These are phyloP conservation scores for Macaria liturata DNA, from an alignment of 2,888 invertebrate species.

Conservation along the genomic window DNA sequence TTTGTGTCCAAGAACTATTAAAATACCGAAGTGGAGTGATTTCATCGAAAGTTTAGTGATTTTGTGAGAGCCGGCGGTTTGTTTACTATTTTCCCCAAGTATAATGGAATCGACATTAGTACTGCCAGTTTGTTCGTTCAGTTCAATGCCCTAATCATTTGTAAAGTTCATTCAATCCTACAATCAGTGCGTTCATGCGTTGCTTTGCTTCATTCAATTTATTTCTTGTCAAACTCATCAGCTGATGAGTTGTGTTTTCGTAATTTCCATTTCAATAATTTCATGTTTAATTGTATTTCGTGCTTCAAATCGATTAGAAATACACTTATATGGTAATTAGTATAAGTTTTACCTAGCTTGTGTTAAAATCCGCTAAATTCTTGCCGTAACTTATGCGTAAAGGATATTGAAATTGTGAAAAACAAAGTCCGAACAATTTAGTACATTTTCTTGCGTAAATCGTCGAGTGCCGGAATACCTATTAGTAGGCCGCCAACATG, in stretches of 20 bases:
- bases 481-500: slow-evolving; percentile 33
- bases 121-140: slow-evolving; percentile 3
- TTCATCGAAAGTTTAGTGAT: too few species aligned
- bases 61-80: too few species aligned
- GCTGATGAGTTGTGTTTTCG: slow-evolving; percentile 35
- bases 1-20: too few species aligned
- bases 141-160: slow-evolving; percentile 1
- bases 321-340: neutral
- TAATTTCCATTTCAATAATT: slow-evolving; percentile 3
- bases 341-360: too few species aligned
- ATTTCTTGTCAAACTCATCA: slow-evolving; percentile 35
- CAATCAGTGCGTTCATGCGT: slow-evolving; percentile 3
- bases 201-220: slow-evolving; percentile 8
- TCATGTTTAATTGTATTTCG: neutral
- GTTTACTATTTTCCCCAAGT: too few species aligned
- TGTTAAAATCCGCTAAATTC: too few species aligned
- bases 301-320: neutral
- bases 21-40: too few species aligned
- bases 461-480: slow-evolving; percentile 8
- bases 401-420: too few species aligned
- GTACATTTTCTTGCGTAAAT: slow-evolving; percentile 12
- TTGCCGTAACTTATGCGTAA: too few species aligned
- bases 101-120: too few species aligned
- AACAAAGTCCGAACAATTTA: slow-evolving; percentile 5
- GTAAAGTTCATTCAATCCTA: slow-evolving; percentile 7